These are phyloP conservation scores for Pteruthius melanotis DNA, from an alignment of 2,113 vertebrate genomes.

Conservation along the genomic window DNA sequence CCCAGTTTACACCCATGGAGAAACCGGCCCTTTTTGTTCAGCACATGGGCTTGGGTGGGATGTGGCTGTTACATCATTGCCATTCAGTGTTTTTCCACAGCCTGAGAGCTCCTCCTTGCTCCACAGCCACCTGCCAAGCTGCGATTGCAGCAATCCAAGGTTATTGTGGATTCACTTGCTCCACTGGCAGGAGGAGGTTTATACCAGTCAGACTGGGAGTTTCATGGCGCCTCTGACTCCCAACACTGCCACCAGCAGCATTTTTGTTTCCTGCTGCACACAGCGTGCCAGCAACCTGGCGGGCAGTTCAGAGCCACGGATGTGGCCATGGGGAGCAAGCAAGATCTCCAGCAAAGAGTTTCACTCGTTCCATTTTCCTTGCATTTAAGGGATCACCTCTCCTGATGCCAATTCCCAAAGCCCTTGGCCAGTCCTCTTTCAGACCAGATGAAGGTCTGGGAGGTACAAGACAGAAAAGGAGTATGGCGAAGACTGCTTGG, in stretches of 20 bases:
- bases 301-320: neutral
- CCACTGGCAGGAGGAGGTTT: neutral
- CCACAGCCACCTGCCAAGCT: neutral
- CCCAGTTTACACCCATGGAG: conserved; percentile 2
- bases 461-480: neutral
- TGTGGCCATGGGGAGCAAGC: accelerated
- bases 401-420: neutral
- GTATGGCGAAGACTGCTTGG: neutral
- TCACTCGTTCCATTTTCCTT: neutral
- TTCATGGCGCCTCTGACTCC: neutral
- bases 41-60: neutral
- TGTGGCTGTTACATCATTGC: neutral
- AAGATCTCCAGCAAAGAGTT: neutral
- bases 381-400: neutral
- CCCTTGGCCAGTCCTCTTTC: neutral
- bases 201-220: neutral
- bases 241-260: neutral
- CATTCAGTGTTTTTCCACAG: neutral
- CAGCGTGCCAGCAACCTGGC: accelerated
- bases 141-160: neutral
- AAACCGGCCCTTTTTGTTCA: conserved; percentile 48
- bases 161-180: neutral
- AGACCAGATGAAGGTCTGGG: neutral
- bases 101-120: neutral
- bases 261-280: neutral